Percentiles rank a stretch among this genome's conserved stretches.
phyloP scores from a whole-genome alignment of 2,797 vertebrate genomes.

The Leucoraja ocellata region DNA sequence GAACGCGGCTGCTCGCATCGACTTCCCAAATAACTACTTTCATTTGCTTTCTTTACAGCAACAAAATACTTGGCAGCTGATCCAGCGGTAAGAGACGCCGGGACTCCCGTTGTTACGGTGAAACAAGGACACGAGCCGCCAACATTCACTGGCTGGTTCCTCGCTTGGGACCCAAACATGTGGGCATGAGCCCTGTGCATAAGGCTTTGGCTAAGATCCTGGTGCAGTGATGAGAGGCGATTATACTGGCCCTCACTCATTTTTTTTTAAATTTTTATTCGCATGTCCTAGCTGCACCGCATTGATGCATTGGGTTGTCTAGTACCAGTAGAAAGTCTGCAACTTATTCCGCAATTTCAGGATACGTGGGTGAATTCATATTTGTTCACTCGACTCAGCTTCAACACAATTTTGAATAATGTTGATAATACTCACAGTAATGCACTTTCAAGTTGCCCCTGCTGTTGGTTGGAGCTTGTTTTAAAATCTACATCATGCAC shows the following conservation, averaged over 20 bases:
- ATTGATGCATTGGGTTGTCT: not conserved
- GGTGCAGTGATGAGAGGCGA: not conserved
- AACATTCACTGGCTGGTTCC: slow-evolving; percentile 65
- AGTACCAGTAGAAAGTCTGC: slow-evolving; percentile 7
- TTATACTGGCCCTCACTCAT: too few species aligned
- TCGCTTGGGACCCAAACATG: slow-evolving; percentile 58
- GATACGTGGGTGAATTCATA: not conserved
- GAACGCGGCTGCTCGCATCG: not conserved
- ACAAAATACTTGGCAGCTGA: slow-evolving; percentile 56
- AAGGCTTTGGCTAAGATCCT: not conserved
- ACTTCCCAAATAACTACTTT: not conserved
- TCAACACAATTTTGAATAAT: not conserved
- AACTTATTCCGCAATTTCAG: not conserved
- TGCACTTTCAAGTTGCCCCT: not conserved
- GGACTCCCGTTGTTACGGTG: slow-evolving; percentile 49
- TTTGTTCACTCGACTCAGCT: not conserved
- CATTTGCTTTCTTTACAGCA: slow-evolving; percentile 49
- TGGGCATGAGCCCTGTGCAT: slow-evolving; percentile 46
- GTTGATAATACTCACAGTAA: not conserved
- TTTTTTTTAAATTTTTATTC: not conserved
- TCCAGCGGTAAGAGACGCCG: slow-evolving; percentile 51
- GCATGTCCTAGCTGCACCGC: slow-evolving; percentile 17
- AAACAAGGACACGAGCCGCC: slow-evolving; percentile 58
- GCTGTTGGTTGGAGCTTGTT: not conserved
- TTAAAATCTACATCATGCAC: not conserved